A percentile compares a stretch with the other conserved stretches of the same genome.
These are phyloP conservation scores for Campoletis sonorensis DNA, from an alignment of 1,140 invertebrate species.

Conservation along the genomic window DNA sequence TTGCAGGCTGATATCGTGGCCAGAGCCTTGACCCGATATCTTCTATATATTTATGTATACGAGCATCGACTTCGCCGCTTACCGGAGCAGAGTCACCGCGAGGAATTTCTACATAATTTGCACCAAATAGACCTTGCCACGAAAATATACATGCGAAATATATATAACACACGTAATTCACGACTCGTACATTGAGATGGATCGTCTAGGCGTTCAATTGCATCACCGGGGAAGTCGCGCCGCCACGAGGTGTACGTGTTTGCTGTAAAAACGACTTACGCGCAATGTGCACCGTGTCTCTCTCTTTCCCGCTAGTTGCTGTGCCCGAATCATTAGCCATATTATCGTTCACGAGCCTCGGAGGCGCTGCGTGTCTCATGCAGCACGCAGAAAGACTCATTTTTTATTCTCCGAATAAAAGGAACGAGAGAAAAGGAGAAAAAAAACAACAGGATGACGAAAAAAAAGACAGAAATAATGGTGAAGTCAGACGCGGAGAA, in stretches of 20 bases:
- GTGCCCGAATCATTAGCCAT: too few species aligned
- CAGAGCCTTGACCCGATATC: constrained; percentile 9
- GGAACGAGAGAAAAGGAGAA: neutral
- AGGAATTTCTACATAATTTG: constrained; percentile 22
- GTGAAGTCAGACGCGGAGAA: too few species aligned
- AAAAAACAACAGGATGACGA: neutral
- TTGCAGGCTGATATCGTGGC: neutral
- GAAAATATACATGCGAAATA: constrained; percentile 5
- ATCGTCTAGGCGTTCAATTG: neutral
- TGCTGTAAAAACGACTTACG: neutral
- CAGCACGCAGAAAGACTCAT: too few species aligned
- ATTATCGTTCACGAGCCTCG: too few species aligned
- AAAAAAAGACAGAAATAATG: too few species aligned
- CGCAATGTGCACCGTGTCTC: neutral
- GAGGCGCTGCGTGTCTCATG: too few species aligned
- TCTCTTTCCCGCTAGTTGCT: neutral
- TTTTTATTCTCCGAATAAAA: neutral
- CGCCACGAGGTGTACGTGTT: neutral
- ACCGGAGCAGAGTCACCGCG: neutral
- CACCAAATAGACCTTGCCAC: neutral
- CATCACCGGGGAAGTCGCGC: neutral
- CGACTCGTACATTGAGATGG: neutral
- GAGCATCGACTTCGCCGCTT: neutral
- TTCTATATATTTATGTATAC: neutral
- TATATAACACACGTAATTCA: neutral